Evolutionary conservation across 2,888 invertebrate species (phyloP), one percentile per base, ranked within the genome.

Genomic region (Sminthurinus aureus): DNA sequence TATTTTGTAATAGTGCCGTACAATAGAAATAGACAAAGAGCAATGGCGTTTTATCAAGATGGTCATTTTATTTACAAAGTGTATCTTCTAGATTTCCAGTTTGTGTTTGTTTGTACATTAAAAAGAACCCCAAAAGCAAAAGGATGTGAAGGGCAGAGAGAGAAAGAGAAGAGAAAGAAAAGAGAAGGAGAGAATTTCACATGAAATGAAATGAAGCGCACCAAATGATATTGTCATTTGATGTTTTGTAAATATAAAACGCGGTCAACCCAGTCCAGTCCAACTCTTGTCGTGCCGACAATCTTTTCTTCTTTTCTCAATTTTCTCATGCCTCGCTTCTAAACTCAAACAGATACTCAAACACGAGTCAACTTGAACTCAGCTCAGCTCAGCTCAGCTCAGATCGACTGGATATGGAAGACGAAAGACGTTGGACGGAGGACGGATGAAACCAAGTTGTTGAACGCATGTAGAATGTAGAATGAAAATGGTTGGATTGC

Each of bases 191-290:
- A 69, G 69, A 69, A 69, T 58, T 58, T 58, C 58, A 13, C 58
- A 58, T 58, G 58, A 58, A 58, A 58, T 58, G 58, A 58, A 58
- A 58, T 58, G 58, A 58, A 58, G 58, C 58, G 58, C 2, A 58
- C 58, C 22, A 73, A 15, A 26, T 15, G 73, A 26, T 20, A 73
- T 73, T 73, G 15, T 26, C 73, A 73, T 73, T 69, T 69, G 18
- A 58, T 58, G 58, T 58, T 58, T 58, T 58, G 58, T 58, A 58
- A 58, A 58, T 58, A 58, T 58, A 58, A 58, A 58, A 58, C 2
- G 58, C 18, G 58, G 58, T 58, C 58, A 58, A 58, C 15, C 58
- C 58, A 24, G 26, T n/a, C 9, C 11, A 69, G 69, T 69, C 9
- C 2, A 18, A 26, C 26, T 24, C 15, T 26, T 24, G 73, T 73